phyloP scores from a whole-genome alignment of 2,797 vertebrate species.

The Myioborus miniatus region DNA sequence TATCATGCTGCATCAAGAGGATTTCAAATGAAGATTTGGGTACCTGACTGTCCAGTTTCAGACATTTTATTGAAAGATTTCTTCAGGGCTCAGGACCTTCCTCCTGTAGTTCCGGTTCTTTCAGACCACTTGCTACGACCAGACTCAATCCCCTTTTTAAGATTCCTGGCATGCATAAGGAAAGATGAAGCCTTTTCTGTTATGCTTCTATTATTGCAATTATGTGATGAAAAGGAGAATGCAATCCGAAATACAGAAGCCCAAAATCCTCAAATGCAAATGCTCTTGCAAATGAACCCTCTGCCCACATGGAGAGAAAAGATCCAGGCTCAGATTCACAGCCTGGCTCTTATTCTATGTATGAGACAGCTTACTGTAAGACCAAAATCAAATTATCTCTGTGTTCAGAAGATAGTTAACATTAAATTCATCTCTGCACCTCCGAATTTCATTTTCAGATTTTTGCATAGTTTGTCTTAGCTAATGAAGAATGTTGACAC shows the following conservation, averaged over 20 bases:
- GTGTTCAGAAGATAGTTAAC: background rate
- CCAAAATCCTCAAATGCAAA: background rate
- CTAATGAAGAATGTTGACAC: conserved; percentile 17
- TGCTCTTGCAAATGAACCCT: background rate
- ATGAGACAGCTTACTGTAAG: background rate
- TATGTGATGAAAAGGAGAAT: background rate
- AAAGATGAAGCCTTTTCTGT: background rate
- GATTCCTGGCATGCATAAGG: background rate
- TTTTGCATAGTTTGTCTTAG: conserved; percentile 25
- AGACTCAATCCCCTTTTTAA: background rate
- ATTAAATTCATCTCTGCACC: background rate
- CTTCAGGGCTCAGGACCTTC: background rate
- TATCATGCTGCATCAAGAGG: rapidly evolving
- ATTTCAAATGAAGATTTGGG: background rate
- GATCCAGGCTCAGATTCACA: background rate
- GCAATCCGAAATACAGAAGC: background rate
- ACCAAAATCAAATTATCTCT: conserved; percentile 18
- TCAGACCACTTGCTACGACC: background rate
- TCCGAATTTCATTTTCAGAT: background rate
- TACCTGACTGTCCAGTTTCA: background rate
- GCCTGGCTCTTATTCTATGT: background rate
- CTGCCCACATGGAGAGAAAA: background rate
- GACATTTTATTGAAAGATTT: background rate
- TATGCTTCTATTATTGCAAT: background rate
- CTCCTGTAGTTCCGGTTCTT: background rate